phyloP scores from a whole-genome alignment of 2,797 vertebrate species.

The Melanitta fusca region DNA sequence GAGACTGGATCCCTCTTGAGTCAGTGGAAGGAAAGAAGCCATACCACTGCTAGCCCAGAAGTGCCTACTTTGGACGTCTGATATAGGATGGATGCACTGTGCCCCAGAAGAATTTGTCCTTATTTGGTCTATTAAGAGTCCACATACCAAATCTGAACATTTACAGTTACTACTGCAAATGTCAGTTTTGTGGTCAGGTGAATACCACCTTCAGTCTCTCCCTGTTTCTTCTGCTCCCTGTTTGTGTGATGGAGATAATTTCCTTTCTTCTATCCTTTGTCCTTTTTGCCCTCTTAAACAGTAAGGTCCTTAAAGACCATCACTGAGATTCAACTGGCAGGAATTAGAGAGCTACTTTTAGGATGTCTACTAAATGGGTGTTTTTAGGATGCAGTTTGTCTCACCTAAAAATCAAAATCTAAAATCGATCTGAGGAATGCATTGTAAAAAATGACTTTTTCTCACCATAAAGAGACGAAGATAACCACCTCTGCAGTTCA shows the following conservation, averaged over 20 bases:
- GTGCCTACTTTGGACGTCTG: background rate
- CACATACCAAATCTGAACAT: background rate
- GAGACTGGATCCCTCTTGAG: background rate
- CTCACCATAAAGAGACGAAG: background rate
- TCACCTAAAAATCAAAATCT: background rate
- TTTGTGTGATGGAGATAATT: background rate
- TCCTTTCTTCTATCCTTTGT: background rate
- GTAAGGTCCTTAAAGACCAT: background rate
- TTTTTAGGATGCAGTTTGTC: background rate
- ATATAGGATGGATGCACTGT: background rate
- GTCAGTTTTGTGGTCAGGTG: background rate
- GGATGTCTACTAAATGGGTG: background rate
- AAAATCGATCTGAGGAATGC: background rate
- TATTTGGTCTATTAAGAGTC: background rate
- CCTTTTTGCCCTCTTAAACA: background rate
- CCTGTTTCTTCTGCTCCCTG: background rate
- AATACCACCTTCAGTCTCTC: background rate
- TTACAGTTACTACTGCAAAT: background rate
- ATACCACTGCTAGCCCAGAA: background rate
- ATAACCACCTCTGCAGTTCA: background rate
- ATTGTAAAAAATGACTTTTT: background rate
- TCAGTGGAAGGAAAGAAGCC: background rate
- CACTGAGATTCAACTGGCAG: background rate
- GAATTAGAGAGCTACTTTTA: background rate
- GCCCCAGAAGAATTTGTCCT: background rate